Conservation (phyloP, 2,797 vertebrate genomes). For the Falco rusticolus region DNA sequence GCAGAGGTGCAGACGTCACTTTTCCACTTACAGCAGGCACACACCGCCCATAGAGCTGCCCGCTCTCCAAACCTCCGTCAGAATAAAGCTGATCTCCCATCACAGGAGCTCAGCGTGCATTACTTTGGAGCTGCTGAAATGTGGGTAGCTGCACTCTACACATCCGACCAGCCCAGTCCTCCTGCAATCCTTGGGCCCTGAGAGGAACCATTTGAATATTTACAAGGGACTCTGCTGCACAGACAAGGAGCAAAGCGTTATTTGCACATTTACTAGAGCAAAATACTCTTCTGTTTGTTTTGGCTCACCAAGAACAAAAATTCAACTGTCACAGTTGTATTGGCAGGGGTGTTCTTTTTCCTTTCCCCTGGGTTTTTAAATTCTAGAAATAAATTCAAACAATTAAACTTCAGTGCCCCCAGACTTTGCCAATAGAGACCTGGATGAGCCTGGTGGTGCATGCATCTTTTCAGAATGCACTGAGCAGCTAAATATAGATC, state of each 20-base stretch:
- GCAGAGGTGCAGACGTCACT: background rate
- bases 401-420: background rate
- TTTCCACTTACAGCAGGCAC: background rate
- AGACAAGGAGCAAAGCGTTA: background rate
- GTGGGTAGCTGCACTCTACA: background rate
- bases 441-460: background rate
- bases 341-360: background rate
- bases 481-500: background rate
- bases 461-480: background rate
- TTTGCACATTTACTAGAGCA: background rate
- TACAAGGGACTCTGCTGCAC: background rate
- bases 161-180: background rate
- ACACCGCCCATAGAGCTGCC: background rate
- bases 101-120: background rate
- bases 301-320: background rate
- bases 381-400: background rate
- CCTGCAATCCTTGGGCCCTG: background rate
- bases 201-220: background rate
- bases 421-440: background rate
- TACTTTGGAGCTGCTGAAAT: background rate
- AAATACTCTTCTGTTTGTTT: background rate
- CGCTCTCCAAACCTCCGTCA: background rate
- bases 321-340: background rate
- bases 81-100: background rate
- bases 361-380: background rate